Conservation (phyloP, 2,113 vertebrate species). For the Scalopus aquaticus region DNA sequence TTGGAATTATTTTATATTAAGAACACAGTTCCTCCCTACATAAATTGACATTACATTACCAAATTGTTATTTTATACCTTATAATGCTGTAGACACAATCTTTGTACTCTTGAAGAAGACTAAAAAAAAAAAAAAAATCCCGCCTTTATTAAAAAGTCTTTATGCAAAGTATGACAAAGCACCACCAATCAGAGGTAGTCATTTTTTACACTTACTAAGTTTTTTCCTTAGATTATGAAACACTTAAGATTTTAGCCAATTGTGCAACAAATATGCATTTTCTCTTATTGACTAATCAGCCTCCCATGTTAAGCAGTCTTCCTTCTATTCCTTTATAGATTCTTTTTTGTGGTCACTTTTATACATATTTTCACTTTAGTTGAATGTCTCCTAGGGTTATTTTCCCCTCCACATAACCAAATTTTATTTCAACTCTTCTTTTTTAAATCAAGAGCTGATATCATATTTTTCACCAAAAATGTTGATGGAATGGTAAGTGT, state of each 20-base stretch:
- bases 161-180: background rate
- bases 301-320: background rate
- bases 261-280: background rate
- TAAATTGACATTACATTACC: background rate
- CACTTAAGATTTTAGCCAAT: background rate
- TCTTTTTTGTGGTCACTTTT: background rate
- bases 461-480: slow-evolving; percentile 49
- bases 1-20: background rate
- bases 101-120: background rate
- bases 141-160: background rate
- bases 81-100: background rate
- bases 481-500: slow-evolving; percentile 54
- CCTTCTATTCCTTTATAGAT: background rate
- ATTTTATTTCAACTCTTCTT: slow-evolving; percentile 63
- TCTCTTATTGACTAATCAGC: background rate
- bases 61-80: background rate
- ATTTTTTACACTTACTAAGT: background rate
- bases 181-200: background rate
- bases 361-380: background rate
- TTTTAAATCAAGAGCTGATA: slow-evolving; percentile 72
- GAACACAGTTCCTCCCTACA: background rate
- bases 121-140: background rate
- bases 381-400: background rate
- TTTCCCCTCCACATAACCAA: background rate
- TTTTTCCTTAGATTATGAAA: background rate